Percentiles rank a stretch among this genome's conserved stretches.
These are phyloP conservation scores for Oxytorus armatus DNA, from an alignment of 2,888 invertebrate species.

Conservation along the genomic window DNA sequence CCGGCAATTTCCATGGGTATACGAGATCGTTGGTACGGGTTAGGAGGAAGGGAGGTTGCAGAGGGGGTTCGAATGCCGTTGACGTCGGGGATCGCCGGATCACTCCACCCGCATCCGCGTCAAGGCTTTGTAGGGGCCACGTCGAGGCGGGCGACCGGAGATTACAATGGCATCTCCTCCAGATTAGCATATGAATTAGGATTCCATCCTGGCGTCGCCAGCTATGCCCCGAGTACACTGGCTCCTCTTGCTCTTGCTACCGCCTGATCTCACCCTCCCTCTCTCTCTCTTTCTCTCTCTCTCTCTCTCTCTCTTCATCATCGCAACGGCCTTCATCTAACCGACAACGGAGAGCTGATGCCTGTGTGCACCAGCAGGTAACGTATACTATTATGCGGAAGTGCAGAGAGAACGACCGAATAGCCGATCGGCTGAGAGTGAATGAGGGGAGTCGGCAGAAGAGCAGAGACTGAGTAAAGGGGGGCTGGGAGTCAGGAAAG, in stretches of 20 bases:
- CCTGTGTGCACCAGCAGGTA: slow-evolving; percentile 56
- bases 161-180: slow-evolving; percentile 84
- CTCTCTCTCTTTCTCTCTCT: slow-evolving; percentile 38
- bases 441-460: slow-evolving; percentile 53
- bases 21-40: slow-evolving; percentile 52
- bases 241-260: slow-evolving; percentile 51
- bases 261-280: slow-evolving; percentile 40
- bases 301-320: slow-evolving; percentile 38
- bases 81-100: slow-evolving; percentile 74
- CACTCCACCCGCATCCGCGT: slow-evolving; percentile 81
- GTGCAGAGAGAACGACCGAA: slow-evolving; percentile 53
- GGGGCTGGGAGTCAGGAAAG: slow-evolving; percentile 19
- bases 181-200: slow-evolving; percentile 85
- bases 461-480: slow-evolving; percentile 39
- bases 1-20: slow-evolving; percentile 77
- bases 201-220: slow-evolving; percentile 71
- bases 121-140: slow-evolving; percentile 82
- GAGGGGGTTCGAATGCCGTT: slow-evolving; percentile 61
- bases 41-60: slow-evolving; percentile 55
- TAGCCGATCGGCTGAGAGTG: slow-evolving; percentile 62
- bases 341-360: slow-evolving; percentile 48
- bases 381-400: slow-evolving; percentile 61
- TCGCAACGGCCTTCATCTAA: slow-evolving; percentile 55
- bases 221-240: slow-evolving; percentile 60
- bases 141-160: slow-evolving; percentile 82